Percentiles rank a stretch among this genome's conserved stretches.
Conservation (phyloP, 1,140 invertebrate species). For the Homarus americanus region DNA sequence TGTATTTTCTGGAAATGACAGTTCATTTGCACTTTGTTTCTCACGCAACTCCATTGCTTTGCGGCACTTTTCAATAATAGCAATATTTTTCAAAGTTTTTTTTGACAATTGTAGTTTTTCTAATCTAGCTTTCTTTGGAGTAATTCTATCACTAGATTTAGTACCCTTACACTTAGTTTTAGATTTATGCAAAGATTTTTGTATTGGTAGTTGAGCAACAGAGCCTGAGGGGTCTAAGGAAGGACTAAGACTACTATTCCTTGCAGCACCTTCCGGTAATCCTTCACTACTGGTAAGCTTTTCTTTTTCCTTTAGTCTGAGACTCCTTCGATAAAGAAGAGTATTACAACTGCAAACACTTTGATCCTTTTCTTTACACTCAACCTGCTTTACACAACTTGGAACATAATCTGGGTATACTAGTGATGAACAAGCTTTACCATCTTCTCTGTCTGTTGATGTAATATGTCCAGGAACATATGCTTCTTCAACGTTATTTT, state of each 20-base stretch:
- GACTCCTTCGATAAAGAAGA: not conserved
- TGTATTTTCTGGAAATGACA: not conserved
- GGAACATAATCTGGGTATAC: not conserved
- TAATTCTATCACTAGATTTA: not conserved
- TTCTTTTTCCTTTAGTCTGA: not conserved
- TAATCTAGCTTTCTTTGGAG: not conserved
- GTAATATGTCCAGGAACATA: not conserved
- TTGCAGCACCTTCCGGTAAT: not conserved
- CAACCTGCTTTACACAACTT: not conserved
- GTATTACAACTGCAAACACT: not conserved
- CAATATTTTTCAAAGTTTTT: not conserved
- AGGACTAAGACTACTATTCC: not conserved
- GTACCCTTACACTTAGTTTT: not conserved
- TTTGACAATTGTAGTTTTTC: not conserved
- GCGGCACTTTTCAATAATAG: not conserved
- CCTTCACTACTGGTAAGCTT: not conserved
- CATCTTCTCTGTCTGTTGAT: not conserved
- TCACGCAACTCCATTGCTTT: not conserved
- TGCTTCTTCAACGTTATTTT: not conserved
- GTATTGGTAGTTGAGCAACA: not conserved
- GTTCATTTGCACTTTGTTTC: not conserved
- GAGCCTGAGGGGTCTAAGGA: not conserved
- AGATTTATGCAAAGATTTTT: not conserved
- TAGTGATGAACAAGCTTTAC: not conserved
- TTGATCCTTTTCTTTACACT: not conserved